Evolutionary conservation across 2,888 invertebrate species (phyloP), one percentile per base, ranked within the genome.

Genomic region (Gastracanthus pulcherrimus): DNA sequence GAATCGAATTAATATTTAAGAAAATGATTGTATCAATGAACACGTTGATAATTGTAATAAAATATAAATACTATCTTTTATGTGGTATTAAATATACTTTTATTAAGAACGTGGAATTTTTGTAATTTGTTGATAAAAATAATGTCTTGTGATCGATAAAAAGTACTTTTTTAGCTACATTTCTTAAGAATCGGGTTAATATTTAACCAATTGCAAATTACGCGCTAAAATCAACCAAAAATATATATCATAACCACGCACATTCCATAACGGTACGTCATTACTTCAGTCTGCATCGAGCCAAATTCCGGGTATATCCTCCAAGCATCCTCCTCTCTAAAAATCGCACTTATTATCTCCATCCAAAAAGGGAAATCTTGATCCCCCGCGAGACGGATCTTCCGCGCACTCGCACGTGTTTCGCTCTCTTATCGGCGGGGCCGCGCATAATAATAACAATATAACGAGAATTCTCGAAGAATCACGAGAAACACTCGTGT

Each of bases 331-430:
- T 13, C 45, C 34, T 11, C 58, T 51, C 48, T 70, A 71, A 71
- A 58, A 58, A 58, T 71, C 58, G 16, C 9, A 38, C 26, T 71
- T 58, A 38, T 62, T 34, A 19, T 26, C 26, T 11, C 7, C 29
- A 48, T 36, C 26, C 23, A 26, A 36, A 36, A 34, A 23, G 13
- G 55, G 55, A 70, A 70, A 70, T 70, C 36, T 70, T 26, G 70
- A 70, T 55, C 34, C 23, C 38, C 4, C 45, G 38, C 38, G 58
- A 23, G 29, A 19, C 9, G 19, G 60, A 60, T 3, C 34, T 29
- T n/a, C n/a, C n/a, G n/a, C 34, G 55, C 55, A n/a, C n/a, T 23
- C 26, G 51, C 70, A 48, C 69, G 38, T 41, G 66, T 36, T 36
- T 9, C 13, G 7, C 3, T 26, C 16, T 29, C 34, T 74, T 74